These are phyloP conservation scores for Sylvilagus bachmani DNA, from an alignment of 2,113 vertebrate species.

Conservation along the genomic window DNA sequence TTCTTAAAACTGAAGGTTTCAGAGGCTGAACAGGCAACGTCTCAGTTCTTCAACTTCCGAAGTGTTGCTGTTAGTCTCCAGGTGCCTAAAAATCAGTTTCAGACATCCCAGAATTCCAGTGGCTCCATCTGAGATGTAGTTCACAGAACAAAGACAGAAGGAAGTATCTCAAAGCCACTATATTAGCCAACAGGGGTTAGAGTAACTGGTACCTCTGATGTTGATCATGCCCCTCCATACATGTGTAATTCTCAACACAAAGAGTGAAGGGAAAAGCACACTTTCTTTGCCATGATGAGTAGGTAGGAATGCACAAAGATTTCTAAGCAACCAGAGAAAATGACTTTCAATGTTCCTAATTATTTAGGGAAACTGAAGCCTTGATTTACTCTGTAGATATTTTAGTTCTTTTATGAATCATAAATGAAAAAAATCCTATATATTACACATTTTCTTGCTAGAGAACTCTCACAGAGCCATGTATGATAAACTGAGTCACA, in stretches of 20 bases:
- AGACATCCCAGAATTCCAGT: constrained; percentile 18
- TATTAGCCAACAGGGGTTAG: neutral
- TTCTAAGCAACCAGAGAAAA: constrained; percentile 32
- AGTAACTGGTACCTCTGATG: neutral
- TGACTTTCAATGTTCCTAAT: neutral
- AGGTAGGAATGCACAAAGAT: neutral
- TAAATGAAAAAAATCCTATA: constrained; percentile 27
- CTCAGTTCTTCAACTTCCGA: constrained; percentile 25
- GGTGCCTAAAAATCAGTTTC: constrained; percentile 29
- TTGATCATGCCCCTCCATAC: neutral
- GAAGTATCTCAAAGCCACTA: neutral
- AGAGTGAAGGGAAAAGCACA: neutral
- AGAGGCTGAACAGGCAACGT: neutral
- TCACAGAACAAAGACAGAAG: neutral
- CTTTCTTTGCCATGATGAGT: constrained; percentile 7
- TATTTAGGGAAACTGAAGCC: constrained; percentile 20
- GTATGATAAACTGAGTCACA: neutral
- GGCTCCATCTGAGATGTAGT: neutral
- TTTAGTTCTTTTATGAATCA: constrained; percentile 43
- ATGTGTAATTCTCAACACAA: neutral
- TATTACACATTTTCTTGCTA: neutral
- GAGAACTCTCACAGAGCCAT: constrained; percentile 28
- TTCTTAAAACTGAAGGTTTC: neutral
- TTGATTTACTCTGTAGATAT: constrained; percentile 1
- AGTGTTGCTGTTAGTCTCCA: neutral